phyloP scores from a whole-genome alignment of 2,113 vertebrate species.

The Perca fluviatilis region DNA sequence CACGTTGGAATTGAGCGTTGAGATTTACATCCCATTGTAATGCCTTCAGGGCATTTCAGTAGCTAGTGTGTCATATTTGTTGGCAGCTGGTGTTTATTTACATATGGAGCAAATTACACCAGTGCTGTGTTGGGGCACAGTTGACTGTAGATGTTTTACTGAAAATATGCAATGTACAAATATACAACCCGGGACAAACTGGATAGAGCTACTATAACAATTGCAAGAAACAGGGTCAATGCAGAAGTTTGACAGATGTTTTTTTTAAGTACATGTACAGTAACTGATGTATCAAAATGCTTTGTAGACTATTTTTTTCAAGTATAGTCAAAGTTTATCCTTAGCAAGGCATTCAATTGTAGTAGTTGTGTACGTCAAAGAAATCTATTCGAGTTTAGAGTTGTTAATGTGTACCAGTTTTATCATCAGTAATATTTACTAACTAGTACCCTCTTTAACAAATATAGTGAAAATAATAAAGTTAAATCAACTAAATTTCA shows the following conservation, averaged over 20 bases:
- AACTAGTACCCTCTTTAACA: too few species aligned
- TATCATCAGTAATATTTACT: too few species aligned
- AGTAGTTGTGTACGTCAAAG: too few species aligned
- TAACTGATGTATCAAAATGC: too few species aligned
- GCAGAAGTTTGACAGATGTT: not conserved
- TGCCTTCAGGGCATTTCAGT: constrained; percentile 10
- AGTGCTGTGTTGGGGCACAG: not conserved
- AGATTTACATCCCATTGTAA: not conserved
- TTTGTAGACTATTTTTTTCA: too few species aligned
- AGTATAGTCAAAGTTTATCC: too few species aligned
- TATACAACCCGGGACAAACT: not conserved
- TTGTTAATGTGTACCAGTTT: too few species aligned
- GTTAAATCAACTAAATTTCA: too few species aligned
- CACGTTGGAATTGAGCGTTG: not conserved
- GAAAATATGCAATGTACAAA: not conserved
- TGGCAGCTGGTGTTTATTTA: constrained; percentile 24
- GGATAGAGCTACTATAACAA: not conserved
- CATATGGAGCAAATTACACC: constrained; percentile 1
- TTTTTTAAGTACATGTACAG: too few species aligned
- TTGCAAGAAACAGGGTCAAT: not conserved
- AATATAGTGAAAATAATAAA: too few species aligned
- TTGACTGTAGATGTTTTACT: not conserved
- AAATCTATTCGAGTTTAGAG: too few species aligned
- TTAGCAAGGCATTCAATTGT: too few species aligned
- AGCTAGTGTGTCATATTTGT: constrained; percentile 18